Conservation (phyloP, 2,113 vertebrate species). For the Rhabdornis inornatus region DNA sequence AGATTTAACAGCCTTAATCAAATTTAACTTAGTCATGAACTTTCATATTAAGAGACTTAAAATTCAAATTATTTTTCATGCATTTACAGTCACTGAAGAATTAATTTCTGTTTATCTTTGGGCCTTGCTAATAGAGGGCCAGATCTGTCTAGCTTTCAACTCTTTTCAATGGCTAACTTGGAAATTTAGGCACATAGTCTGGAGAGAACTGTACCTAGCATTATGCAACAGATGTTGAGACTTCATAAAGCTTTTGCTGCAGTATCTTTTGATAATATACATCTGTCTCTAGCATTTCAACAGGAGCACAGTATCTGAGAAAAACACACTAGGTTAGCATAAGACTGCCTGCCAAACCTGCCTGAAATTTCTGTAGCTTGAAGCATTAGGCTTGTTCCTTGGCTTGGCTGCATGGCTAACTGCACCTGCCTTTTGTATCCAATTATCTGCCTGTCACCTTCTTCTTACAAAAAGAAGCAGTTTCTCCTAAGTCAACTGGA, state of each 20-base stretch:
- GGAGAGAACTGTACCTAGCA: neutral
- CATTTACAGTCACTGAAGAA: neutral
- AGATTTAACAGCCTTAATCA: neutral
- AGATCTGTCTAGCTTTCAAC: neutral
- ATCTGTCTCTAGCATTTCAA: neutral
- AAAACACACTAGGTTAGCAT: neutral
- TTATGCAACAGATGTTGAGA: neutral
- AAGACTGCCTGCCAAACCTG: neutral
- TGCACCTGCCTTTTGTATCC: neutral
- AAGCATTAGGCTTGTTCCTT: neutral
- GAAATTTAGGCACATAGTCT: neutral
- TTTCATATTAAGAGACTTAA: neutral
- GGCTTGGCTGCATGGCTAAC: neutral
- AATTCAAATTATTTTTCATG: neutral
- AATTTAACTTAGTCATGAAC: neutral
- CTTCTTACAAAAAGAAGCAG: neutral
- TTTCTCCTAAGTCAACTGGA: neutral
- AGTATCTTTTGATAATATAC: neutral
- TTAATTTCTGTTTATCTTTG: neutral
- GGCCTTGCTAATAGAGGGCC: neutral
- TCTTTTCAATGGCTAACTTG: neutral
- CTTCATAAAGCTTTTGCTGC: neutral
- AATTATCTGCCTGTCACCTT: neutral
- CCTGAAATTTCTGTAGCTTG: neutral
- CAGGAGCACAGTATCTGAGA: neutral